Evolutionary conservation across 2,113 vertebrate genomes (phyloP).

Genomic region (Camelus bactrianus): DNA sequence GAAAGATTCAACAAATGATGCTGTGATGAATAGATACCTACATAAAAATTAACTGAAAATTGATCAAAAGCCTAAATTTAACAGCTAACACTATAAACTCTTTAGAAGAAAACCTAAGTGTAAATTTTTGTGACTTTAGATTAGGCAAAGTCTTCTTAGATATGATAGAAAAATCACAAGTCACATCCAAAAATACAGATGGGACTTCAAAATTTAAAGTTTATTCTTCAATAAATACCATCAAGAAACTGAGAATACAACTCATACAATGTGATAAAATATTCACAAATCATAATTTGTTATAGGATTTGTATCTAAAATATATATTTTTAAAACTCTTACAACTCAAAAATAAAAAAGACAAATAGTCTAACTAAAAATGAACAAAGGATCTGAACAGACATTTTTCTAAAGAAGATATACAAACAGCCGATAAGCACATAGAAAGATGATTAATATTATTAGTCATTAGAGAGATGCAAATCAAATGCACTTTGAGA

Average conservation of each 20-base stretch:
- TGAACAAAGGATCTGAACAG: background rate
- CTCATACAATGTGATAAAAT: background rate
- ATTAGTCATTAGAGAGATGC: background rate
- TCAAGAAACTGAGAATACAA: background rate
- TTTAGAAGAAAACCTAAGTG: background rate
- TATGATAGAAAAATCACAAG: background rate
- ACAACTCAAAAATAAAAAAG: slow-evolving; percentile 35
- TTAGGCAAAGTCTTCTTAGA: background rate
- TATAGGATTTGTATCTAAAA: background rate
- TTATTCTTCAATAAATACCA: background rate
- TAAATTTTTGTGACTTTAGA: background rate
- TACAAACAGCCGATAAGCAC: background rate
- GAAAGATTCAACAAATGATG: background rate
- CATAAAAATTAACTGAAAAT: background rate
- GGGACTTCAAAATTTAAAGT: slow-evolving; percentile 26
- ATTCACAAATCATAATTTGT: background rate
- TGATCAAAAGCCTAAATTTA: background rate
- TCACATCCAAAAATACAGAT: background rate
- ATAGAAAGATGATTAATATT: slow-evolving; percentile 19
- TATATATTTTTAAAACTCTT: background rate
- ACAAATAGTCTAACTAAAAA: slow-evolving; percentile 30
- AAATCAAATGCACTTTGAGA: slow-evolving; percentile 42
- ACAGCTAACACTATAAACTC: background rate
- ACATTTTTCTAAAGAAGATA: background rate
- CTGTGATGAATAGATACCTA: background rate